Conservation (phyloP, 2,113 vertebrate species). For the Dicentrarchus labrax region DNA sequence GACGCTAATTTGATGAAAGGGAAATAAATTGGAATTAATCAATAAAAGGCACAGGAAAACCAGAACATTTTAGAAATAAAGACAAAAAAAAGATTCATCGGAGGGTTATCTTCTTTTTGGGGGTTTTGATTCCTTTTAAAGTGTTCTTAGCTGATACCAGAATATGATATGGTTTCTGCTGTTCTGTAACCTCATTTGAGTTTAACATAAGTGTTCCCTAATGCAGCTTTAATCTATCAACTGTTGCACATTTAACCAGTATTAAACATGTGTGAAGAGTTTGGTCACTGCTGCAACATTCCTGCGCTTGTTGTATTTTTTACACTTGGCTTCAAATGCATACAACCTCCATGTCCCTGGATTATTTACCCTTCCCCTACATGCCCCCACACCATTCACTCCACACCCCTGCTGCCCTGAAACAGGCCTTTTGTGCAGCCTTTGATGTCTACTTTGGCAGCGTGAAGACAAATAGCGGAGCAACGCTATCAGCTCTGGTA, state of each 20-base stretch:
- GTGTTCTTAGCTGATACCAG: not conserved
- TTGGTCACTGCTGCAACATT: not conserved
- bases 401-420: slow-evolving; percentile 23
- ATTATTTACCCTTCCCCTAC: slow-evolving; percentile 9
- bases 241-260: not conserved
- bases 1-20: no score
- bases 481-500: slow-evolving; percentile 50
- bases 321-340: not conserved
- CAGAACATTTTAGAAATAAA: no score
- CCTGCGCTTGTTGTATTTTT: not conserved
- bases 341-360: not conserved
- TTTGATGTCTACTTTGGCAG: slow-evolving; percentile 62
- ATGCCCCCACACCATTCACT: slow-evolving; percentile 17
- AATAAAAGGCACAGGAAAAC: not conserved
- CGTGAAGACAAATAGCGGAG: slow-evolving; percentile 50
- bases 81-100: no score
- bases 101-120: no score
- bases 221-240: not conserved
- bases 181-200: not conserved
- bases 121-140: not conserved
- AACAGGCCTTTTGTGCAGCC: slow-evolving; percentile 19
- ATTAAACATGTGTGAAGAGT: not conserved
- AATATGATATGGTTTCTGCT: not conserved
- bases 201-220: not conserved
- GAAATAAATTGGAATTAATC: no score